Evolutionary conservation across 2,797 vertebrate genomes (phyloP).

Genomic region (Aplochiton taeniatus): DNA sequence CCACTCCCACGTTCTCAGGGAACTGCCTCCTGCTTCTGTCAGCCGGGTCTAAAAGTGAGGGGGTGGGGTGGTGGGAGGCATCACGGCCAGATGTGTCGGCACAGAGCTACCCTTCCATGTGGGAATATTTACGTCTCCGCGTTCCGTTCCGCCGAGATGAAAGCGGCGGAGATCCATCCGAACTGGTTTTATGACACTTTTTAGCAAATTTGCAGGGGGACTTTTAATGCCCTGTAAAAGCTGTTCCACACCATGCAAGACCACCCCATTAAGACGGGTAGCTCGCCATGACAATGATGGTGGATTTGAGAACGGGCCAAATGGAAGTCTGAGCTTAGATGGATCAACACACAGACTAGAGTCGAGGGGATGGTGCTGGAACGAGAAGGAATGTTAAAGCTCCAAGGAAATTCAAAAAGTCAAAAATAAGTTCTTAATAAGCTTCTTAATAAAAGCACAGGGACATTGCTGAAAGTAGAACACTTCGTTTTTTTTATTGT

Average conservation of each 20-base stretch:
- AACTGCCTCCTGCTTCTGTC: constrained; percentile 55
- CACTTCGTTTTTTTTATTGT: constrained; percentile 88
- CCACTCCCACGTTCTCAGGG: constrained; percentile 40
- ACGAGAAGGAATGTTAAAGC: neutral
- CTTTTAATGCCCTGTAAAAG: constrained; percentile 59
- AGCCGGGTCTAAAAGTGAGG: constrained; percentile 50
- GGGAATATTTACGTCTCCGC: constrained; percentile 64
- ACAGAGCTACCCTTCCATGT: constrained; percentile 57
- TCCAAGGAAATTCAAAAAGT: constrained; percentile 5
- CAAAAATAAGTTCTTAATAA: no score
- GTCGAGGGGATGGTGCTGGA: constrained; percentile 12
- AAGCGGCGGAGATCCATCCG: constrained; percentile 62
- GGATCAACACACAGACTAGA: constrained; percentile 6
- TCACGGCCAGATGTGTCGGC: constrained; percentile 57
- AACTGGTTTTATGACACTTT: constrained; percentile 71
- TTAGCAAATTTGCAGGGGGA: constrained; percentile 60
- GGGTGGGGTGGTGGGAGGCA: constrained; percentile 40
- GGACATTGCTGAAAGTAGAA: constrained; percentile 61
- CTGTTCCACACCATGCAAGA: constrained; percentile 47
- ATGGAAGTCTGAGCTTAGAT: neutral
- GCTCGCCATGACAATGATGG: constrained; percentile 27
- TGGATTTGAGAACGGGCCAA: neutral
- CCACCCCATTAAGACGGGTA: constrained; percentile 44
- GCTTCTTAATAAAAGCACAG: constrained; percentile 20
- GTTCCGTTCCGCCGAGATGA: constrained; percentile 65